Evolutionary conservation across 2,797 vertebrate species (phyloP).

Genomic region (Arrhamphus sclerolepis): DNA sequence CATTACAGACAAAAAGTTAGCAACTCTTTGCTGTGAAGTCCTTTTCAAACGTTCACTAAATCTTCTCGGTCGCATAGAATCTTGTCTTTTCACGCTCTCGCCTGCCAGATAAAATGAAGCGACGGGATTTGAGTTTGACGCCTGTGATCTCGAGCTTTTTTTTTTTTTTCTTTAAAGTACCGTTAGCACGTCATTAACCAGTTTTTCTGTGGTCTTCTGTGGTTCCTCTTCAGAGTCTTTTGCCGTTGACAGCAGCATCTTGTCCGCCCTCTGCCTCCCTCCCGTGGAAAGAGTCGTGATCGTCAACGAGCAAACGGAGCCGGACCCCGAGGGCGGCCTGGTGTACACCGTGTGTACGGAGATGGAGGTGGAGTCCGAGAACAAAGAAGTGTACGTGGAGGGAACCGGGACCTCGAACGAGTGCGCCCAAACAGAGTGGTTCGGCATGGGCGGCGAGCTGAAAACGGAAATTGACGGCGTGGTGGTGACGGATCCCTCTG

Average conservation of each 20-base stretch:
- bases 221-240: constrained; percentile 58
- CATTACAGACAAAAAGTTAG: no score
- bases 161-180: no score
- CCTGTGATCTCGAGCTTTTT: no score
- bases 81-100: no score
- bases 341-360: constrained; percentile 74
- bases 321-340: constrained; percentile 44
- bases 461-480: constrained; percentile 57
- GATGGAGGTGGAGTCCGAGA: constrained; percentile 75
- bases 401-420: constrained; percentile 26
- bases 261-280: constrained; percentile 71
- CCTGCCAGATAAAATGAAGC: no score
- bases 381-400: constrained; percentile 56
- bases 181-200: neutral
- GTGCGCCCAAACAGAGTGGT: constrained; percentile 56
- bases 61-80: no score
- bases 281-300: constrained; percentile 68
- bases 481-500: constrained; percentile 17
- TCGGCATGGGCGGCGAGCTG: constrained; percentile 46
- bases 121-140: no score
- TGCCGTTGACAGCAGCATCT: constrained; percentile 69
- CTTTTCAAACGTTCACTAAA: no score
- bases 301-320: constrained; percentile 60
- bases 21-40: no score
- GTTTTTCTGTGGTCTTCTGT: neutral